Base-by-base conservation (phyloP, 1,140 invertebrate genomes). In the Drosophila eugracilis region DNA sequence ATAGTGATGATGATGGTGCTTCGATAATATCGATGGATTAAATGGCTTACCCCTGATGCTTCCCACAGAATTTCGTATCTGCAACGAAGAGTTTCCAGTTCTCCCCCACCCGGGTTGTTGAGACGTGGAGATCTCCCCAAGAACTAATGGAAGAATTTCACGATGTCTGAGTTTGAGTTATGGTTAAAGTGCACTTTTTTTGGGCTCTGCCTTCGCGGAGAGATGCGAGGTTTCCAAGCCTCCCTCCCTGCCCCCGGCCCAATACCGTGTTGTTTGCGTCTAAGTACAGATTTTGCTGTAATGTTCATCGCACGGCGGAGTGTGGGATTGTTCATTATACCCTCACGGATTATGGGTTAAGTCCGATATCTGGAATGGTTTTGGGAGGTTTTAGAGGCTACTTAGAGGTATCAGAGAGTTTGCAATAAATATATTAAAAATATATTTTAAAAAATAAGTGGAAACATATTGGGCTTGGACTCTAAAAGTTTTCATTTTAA, bases 271-370 rank as follows among this genome's bases (percentile, higher is more conserved):
- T 72, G 52, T 70, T 75, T 81, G 74, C 48, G 60, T 78, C 84
- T 83, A 88, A 88, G 89, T 88, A 78, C 83, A 88, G 89, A 88
- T 88, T 89, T 88, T 74, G 84, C n/a, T 89, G 84, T 88, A 88
- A 85, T 85, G 80, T 85, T 59, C 65, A 49, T 44, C 32, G 37
- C 22, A 54, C 30, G 21, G 15, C 7, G 49, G 39, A 63, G 44
- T 34, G 59, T 67, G 75, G 57, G 63, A 44, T 5, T 17, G 48
- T 54, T 70, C 55, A 79, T 79, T 66, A 79, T 70, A 63, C 69
- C 14, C 69, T 65, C 55, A 58, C 54, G 37, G 36, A 28, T n/a
- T 41, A 9, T 1, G 14, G 9, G 14, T 22, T 17, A 17, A 5
- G 14, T 2, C 1, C 17, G 3, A 7, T 50, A 14, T 22, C 1